Percentiles rank a stretch among this genome's conserved stretches.
These are phyloP conservation scores for Drosophila birchii DNA, from an alignment of 2,888 invertebrate species.

Conservation along the genomic window DNA sequence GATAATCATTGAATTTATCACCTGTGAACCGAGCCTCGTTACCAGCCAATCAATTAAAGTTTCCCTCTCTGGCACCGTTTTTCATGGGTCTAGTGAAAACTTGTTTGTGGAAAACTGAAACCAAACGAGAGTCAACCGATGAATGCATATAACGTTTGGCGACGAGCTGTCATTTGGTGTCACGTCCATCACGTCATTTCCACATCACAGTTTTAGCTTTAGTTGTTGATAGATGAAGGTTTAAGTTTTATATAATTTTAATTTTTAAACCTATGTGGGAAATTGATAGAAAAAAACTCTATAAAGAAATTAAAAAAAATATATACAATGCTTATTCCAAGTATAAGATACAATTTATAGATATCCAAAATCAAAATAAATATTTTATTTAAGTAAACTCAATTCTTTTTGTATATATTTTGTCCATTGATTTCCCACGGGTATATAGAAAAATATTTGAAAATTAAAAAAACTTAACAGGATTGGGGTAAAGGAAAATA, in stretches of 20 bases:
- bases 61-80: neutral
- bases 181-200: conserved; percentile 70
- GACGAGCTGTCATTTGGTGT: conserved; percentile 73
- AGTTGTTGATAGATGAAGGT: conserved; percentile 36
- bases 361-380: neutral
- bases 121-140: conserved; percentile 18
- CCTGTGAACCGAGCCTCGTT: conserved; percentile 68
- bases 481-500: conserved; percentile 10
- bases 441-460: neutral
- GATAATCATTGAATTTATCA: conserved; percentile 80
- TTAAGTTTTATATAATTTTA: neutral
- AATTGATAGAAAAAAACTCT: neutral
- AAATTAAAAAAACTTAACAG: conserved; percentile 8
- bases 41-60: conserved; percentile 58
- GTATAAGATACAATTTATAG: too few relatives aligned
- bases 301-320: neutral
- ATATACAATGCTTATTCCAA: too few relatives aligned
- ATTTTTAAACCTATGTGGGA: neutral
- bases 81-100: conserved; percentile 21
- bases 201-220: conserved; percentile 50
- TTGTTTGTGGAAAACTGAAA: conserved; percentile 39
- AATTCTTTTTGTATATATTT: neutral
- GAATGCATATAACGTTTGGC: conserved; percentile 48
- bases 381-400: neutral
- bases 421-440: neutral